Evolutionary conservation across 2,113 vertebrate genomes (phyloP), one percentile per base, ranked within the genome.

Genomic region (Circaetus gallicus): DNA sequence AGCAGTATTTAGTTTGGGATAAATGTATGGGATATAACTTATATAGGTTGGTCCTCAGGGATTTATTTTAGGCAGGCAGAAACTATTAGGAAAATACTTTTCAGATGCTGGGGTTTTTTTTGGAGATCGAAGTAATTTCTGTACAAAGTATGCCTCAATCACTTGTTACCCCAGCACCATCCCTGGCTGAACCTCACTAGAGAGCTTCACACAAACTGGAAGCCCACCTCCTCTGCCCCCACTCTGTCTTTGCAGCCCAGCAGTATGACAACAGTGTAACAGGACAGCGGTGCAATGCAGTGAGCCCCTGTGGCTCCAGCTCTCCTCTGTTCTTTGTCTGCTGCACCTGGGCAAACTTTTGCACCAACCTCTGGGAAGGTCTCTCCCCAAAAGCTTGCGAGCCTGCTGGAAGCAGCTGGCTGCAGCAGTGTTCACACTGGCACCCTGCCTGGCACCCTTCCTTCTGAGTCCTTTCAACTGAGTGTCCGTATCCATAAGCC

Each of bases 331-430:
- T 72, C 10, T 63, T 9, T 4, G 31, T 9, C 34, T 84, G 49
- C 36, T 56, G 20, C 28, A 58, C 32, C n/a, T 19, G 11, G 8
- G 34, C 16, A 72, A 72, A 42, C 1, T 0, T 65, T 71, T 84
- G n/a, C 25, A 45, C 10, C 0, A 0, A 1, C 19, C 21, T 83
- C 47, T n/a, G 71, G n/a, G 10, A 82, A 76, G 21, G 15, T 34
- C 14, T 49, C 28, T 67, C 18, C 45, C 38, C 26, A 53, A 34
- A 61, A 81, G 13, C 24, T n/a, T 38, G 25, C 3, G 4, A 65
- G 16, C 25, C 49, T 91, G 36, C 25, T 77, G 81, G 53, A 89
- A 62, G 38, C 13, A 67, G 8, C 24, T 73, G 40, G 8, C 56
- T 63, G 32, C 28, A 91, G 42, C 43, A 43, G 11, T 11, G 22